Evolutionary conservation across 1,140 invertebrate species (phyloP).

Genomic region (Eurosta solidaginis): DNA sequence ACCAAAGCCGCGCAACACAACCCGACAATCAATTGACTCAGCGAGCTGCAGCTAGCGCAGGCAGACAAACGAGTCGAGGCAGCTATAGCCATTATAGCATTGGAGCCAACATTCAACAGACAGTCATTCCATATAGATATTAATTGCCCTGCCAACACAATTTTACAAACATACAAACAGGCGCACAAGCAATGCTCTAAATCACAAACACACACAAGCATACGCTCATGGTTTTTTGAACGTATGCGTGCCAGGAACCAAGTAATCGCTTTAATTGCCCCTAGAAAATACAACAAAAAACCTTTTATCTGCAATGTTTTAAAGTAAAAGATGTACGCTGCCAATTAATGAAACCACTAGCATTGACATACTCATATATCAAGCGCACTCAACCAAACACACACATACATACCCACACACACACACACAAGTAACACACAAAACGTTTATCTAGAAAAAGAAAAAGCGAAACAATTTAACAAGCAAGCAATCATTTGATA

Average conservation of each 20-base stretch:
- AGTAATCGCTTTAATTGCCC: conserved; percentile 25
- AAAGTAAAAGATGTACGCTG: conserved; percentile 7
- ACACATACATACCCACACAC: background rate
- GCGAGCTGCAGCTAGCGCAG: background rate
- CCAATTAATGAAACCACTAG: conserved; percentile 5
- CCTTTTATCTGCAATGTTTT: no score
- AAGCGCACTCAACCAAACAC: no score
- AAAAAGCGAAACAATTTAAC: background rate
- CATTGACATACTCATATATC: background rate
- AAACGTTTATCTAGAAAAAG: background rate
- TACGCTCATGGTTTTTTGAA: background rate
- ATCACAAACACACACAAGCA: background rate
- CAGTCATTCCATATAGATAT: background rate
- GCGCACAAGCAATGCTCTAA: background rate
- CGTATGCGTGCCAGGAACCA: background rate
- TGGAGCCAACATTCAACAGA: background rate
- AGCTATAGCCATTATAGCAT: background rate
- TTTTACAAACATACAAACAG: background rate
- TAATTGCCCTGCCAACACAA: conserved; percentile 3
- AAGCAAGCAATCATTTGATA: conserved; percentile 20
- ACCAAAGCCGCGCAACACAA: no score
- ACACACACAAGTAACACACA: background rate
- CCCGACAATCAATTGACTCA: background rate
- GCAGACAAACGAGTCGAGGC: background rate
- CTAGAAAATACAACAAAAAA: no score